Base-by-base conservation (phyloP, 2,888 invertebrate species). In the Camptogramma bilineatum region DNA sequence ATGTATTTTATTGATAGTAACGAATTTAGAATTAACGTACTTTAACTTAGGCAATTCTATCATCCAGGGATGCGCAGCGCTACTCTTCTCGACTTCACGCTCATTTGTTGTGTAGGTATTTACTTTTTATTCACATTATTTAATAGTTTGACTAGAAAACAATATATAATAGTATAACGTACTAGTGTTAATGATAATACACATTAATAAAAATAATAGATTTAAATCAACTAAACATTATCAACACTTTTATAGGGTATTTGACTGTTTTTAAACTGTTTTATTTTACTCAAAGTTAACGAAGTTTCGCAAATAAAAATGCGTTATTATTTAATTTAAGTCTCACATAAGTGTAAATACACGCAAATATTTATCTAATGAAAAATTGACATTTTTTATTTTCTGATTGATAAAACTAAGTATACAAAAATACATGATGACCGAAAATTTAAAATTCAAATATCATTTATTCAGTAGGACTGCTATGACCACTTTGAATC, bases 141-240 rank as follows among this genome's bases (percentile, higher is more conserved):
- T 28, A 52, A n/a, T 48, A 55, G 44, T 55, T 28, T 54, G 21
- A 18, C n/a, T 31, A 46, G 47, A 53, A 52, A 60, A 44, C 39
- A n/a, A n/a, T 56, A 53, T 42, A 1, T 18, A 18, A 16, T 31
- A 17, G 19, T 28, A 39, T 63, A 72, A 82, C 78, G 13, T 13
- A 54, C 18, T 61, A 53, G 39, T 4, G 7, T 16, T 59, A 31
- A 44, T 31, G 10, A 46, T n/a, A n/a, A n/a, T 57, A 46, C 44
- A n/a, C 28, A 58, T 52, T 31, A 5, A 24, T 21, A 52, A 46
- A 24, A 0, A 39, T 46, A 28, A 28, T 50, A 47, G 48, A 19
- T 47, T 46, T 31, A 8, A 34, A 34, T 18, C 13, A 24, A 24
- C 13, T 53, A 9, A 8, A 42, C 21, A 53, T 50, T 50, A 39